phyloP scores from a whole-genome alignment of 2,888 invertebrate species.

The Allophyes oxyacanthae region DNA sequence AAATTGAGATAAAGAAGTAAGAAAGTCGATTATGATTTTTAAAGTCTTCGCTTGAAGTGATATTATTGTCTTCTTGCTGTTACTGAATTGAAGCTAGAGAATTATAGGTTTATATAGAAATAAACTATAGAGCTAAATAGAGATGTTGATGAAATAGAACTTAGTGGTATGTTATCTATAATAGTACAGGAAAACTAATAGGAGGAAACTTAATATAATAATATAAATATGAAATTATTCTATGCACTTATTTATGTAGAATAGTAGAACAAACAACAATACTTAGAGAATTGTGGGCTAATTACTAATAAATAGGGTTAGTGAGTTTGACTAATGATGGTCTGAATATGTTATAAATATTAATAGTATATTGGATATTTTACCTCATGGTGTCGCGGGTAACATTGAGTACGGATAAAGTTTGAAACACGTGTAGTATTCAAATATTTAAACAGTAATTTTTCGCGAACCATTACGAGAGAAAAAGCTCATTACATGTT shows the following conservation, averaged over 20 bases:
- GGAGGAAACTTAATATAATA: slow-evolving; percentile 28
- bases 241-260: slow-evolving; percentile 36
- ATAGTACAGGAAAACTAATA: slow-evolving; percentile 43
- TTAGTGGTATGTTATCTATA: slow-evolving; percentile 39
- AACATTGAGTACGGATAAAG: neutral
- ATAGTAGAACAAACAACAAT: slow-evolving; percentile 35
- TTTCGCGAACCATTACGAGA: no score
- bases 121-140: no score
- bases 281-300: slow-evolving; percentile 29
- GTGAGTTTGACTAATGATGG: slow-evolving; percentile 31
- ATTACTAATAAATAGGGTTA: slow-evolving; percentile 39
- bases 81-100: no score
- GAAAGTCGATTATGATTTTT: no score
- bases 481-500: no score
- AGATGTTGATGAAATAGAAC: slow-evolving; percentile 34
- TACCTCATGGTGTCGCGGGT: slow-evolving; percentile 5
- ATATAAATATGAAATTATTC: slow-evolving; percentile 33
- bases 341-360: slow-evolving; percentile 19
- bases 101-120: no score
- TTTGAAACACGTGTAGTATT: slow-evolving; percentile 11
- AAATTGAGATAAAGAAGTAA: no score
- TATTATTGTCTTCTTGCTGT: no score
- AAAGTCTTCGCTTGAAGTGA: no score
- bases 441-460: no score
- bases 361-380: slow-evolving; percentile 4